Conservation (phyloP, 1,140 invertebrate species). For the Oryzaephilus surinamensis region DNA sequence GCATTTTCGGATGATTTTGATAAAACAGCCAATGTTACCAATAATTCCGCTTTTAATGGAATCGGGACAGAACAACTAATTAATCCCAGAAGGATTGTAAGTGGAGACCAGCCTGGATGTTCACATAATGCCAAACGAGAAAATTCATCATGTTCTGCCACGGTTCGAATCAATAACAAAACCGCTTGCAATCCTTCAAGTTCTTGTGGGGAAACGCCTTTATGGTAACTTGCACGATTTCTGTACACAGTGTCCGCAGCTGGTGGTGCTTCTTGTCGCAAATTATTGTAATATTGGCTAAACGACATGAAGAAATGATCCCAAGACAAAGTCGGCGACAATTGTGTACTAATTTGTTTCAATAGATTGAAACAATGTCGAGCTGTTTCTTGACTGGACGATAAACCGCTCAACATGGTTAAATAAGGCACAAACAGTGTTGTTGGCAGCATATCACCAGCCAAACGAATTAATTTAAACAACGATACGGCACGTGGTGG, state of each 20-base stretch:
- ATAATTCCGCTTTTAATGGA: conserved; percentile 70
- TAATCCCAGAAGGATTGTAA: conserved; percentile 70
- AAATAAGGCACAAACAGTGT: conserved; percentile 79
- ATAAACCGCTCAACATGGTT: conserved; percentile 74
- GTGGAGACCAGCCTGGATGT: conserved; percentile 73
- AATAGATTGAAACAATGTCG: conserved; percentile 78
- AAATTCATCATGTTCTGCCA: conserved; percentile 68
- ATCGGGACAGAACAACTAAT: conserved; percentile 78
- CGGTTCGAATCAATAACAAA: conserved; percentile 60
- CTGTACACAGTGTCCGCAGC: conserved; percentile 53
- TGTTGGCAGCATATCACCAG: conserved; percentile 74
- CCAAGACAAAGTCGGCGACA: conserved; percentile 57
- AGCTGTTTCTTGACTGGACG: conserved; percentile 59
- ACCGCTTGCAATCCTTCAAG: conserved; percentile 79
- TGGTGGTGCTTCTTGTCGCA: conserved; percentile 56
- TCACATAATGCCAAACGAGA: conserved; percentile 72
- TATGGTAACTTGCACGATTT: conserved; percentile 46
- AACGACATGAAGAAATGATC: conserved; percentile 84
- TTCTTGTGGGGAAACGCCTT: conserved; percentile 71
- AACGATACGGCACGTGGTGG: conserved; percentile 61
- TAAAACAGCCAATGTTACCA: conserved; percentile 65
- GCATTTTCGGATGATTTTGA: conserved; percentile 64
- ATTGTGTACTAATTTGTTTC: conserved; percentile 53
- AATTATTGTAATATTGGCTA: conserved; percentile 58
- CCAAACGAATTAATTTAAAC: conserved; percentile 82